Evolutionary conservation across 2,113 vertebrate species (phyloP), one percentile per base, ranked within the genome.

Genomic region (Lates calcarifer): DNA sequence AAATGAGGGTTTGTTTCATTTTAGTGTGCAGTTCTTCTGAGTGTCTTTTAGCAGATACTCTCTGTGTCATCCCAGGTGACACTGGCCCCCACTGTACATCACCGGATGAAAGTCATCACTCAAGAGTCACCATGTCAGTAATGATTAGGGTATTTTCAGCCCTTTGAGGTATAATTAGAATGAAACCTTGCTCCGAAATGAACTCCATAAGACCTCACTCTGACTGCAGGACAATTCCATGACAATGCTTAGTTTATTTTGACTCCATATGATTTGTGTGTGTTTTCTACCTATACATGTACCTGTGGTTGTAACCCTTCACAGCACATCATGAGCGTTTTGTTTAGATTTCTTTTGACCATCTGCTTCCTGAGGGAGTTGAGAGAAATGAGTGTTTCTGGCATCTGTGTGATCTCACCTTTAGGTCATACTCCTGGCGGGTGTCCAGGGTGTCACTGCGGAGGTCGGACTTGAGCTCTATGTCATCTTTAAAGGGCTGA

Each of bases 381-480:
- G 51, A 71, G 28, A 45, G 9, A 18, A 55, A 9, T 14, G 22
- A 53, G 29, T 5, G 35, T 53, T 74, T 68, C 51, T 31, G 53
- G 69, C 33, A 55, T 62, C 60, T 39, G 70, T 51, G 49, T 15
- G 65, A 22, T 28, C 92, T 87, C 84, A 98, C 98, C 97, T 99
- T 99, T 62, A 99, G 95, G 93, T 99, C 97, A 5, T 98, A 98
- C 87, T 99, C 97, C 93, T 98, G 97, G n/a, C 98, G 96, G 8
- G 97, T 96, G 92, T 99, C 97, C 24, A 98, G 94, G 77, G 97
- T 97, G 94, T 99, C 97, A 0, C 96, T 98, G 90, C 97, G 97
- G 57, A 99, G 94, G 90, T 99, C 98, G 83, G 96, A 97, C 94
- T 99, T 99, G 90, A 98, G 89, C 89, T 99, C 98, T 88, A 97